Percentiles rank a stretch among this genome's conserved stretches.
Conservation (phyloP, 2,888 invertebrate species). For the Ligdia adustata region DNA sequence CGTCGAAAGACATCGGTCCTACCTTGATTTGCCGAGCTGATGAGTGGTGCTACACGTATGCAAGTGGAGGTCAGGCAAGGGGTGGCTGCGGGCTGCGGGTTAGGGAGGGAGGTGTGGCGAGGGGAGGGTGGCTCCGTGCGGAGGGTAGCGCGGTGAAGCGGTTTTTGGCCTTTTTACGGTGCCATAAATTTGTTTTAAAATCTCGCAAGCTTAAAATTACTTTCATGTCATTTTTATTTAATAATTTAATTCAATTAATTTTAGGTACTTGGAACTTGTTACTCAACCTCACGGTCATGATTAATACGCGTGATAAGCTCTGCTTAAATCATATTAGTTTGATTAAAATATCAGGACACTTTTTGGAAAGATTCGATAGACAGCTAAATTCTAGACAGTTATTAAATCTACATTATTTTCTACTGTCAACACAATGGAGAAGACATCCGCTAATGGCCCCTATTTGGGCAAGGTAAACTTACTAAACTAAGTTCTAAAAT, state of each 20-base stretch:
- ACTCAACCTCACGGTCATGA: constrained; percentile 19
- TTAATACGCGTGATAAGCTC: constrained; percentile 23
- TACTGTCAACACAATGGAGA: constrained; percentile 8
- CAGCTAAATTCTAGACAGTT: constrained; percentile 6
- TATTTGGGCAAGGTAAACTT: no score
- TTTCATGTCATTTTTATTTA: constrained; percentile 20
- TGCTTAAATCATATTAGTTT: constrained; percentile 27
- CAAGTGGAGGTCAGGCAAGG: constrained; percentile 48
- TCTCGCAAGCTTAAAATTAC: constrained; percentile 43
- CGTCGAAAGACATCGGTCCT: constrained; percentile 49
- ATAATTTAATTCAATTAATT: no score
- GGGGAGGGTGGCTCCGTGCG: constrained; percentile 51
- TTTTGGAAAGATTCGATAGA: no score
- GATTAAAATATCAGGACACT: constrained; percentile 16
- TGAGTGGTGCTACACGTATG: constrained; percentile 79
- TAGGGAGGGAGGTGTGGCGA: constrained; percentile 35
- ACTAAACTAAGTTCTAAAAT: no score
- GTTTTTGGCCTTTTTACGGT: constrained; percentile 56
- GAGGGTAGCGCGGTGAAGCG: constrained; percentile 72
- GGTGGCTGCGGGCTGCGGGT: constrained; percentile 35
- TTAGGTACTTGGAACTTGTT: constrained; percentile 25
- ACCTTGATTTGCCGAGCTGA: constrained; percentile 57
- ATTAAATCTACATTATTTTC: neutral
- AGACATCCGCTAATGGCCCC: constrained; percentile 2
- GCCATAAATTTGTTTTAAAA: constrained; percentile 48